phyloP scores from a whole-genome alignment of 2,888 invertebrate species.

The Stenotaenia linearis region DNA sequence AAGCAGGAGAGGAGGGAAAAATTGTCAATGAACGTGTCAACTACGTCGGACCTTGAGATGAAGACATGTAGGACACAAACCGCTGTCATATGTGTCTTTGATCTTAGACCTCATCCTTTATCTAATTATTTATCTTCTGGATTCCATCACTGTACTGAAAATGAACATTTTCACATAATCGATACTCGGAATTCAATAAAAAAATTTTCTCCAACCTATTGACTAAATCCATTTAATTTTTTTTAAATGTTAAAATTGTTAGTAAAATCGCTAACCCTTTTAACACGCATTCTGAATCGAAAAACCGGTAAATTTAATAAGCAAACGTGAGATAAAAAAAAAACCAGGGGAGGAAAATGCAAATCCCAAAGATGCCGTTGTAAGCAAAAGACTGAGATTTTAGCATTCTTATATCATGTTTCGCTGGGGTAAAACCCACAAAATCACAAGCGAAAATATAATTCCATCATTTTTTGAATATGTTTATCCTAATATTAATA shows the following conservation, averaged over 20 bases:
- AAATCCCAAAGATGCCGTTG: not conserved
- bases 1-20: not conserved
- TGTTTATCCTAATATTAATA: too few species aligned
- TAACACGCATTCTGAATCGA: not conserved
- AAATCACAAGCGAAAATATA: not conserved
- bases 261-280: too few species aligned
- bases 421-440: not conserved
- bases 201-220: not conserved
- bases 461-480: not conserved
- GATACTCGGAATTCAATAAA: not conserved
- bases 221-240: not conserved
- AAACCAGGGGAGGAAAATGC: not conserved
- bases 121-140: not conserved
- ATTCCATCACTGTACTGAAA: too few species aligned
- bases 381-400: not conserved
- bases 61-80: not conserved
- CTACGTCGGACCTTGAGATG: not conserved
- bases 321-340: not conserved
- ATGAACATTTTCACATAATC: not conserved
- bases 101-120: not conserved
- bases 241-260: too few species aligned
- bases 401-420: not conserved
- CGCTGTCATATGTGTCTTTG: not conserved
- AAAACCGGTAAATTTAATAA: not conserved
- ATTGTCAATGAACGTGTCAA: slow-evolving; percentile 1